Evolutionary conservation across 2,888 invertebrate genomes (phyloP).

Genomic region (Campoplex capitator): DNA sequence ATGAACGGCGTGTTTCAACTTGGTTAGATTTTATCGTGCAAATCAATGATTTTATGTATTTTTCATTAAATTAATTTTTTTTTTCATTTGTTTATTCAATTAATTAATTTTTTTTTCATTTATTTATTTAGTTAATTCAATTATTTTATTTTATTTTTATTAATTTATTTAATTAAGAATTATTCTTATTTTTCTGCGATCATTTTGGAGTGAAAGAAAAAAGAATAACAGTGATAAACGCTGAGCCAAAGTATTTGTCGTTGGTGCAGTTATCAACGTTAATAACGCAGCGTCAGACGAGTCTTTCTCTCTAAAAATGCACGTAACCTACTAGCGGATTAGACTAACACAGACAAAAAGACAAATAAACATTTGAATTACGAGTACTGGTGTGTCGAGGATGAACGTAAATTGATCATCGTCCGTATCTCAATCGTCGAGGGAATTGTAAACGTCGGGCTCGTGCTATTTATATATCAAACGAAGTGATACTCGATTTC

Average conservation of each 20-base stretch:
- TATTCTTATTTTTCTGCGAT: background rate
- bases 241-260: background rate
- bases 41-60: background rate
- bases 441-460: conserved; percentile 41
- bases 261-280: conserved; percentile 35
- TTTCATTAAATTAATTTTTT: no score
- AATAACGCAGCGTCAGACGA: conserved; percentile 8
- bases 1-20: conserved; percentile 1
- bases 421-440: conserved; percentile 27
- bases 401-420: conserved; percentile 47
- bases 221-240: background rate
- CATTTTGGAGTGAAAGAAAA: background rate
- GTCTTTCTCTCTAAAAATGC: background rate
- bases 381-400: background rate
- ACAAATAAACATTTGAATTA: background rate
- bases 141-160: no score
- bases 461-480: conserved; percentile 48
- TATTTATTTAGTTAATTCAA: no score
- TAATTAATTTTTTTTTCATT: no score
- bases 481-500: conserved; percentile 47
- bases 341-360: background rate
- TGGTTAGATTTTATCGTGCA: conserved; percentile 11
- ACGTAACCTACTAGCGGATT: background rate
- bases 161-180: no score
- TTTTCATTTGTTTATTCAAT: no score